Evolutionary conservation across 1,140 invertebrate species (phyloP).

Genomic region (Diorhabda carinulata): DNA sequence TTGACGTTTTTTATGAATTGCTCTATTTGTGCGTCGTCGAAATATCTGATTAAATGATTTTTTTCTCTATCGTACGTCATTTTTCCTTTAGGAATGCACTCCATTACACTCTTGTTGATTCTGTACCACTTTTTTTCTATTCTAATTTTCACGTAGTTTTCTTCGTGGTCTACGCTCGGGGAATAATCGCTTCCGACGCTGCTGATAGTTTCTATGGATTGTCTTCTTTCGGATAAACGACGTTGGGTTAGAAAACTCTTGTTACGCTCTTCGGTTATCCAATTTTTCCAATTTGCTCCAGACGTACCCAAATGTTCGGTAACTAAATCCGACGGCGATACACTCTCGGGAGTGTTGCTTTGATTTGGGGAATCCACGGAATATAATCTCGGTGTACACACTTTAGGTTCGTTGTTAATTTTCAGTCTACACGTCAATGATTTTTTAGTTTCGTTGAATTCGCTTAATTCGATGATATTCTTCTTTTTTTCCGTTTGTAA

Average conservation of each 20-base stretch:
- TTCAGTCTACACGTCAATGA: too few relatives aligned
- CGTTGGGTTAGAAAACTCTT: not conserved
- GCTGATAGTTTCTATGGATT: conserved; percentile 13
- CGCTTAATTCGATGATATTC: too few relatives aligned
- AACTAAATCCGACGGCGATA: too few relatives aligned
- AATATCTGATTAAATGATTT: conserved; percentile 31
- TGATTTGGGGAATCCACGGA: too few relatives aligned
- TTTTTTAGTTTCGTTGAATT: too few relatives aligned
- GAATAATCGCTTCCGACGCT: conserved; percentile 13
- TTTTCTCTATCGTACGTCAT: conserved; percentile 28
- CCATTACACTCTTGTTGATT: not conserved
- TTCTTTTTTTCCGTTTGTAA: too few relatives aligned
- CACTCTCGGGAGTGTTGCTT: too few relatives aligned
- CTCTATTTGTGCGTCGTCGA: conserved; percentile 31
- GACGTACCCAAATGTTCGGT: not conserved
- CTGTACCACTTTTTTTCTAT: conserved; percentile 12
- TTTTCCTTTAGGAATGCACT: conserved; percentile 28
- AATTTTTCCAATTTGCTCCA: conserved; percentile 1
- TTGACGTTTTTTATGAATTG: conserved; percentile 27
- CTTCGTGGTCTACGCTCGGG: not conserved
- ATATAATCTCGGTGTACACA: too few relatives aligned
- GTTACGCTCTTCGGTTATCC: conserved; percentile 5
- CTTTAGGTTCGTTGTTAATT: too few relatives aligned
- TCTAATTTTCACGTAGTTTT: not conserved
- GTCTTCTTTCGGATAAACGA: not conserved